Percentiles rank a stretch among this genome's conserved stretches.
These are phyloP conservation scores for Limnodromus scolopaceus DNA, from an alignment of 2,797 vertebrate genomes.

Conservation along the genomic window DNA sequence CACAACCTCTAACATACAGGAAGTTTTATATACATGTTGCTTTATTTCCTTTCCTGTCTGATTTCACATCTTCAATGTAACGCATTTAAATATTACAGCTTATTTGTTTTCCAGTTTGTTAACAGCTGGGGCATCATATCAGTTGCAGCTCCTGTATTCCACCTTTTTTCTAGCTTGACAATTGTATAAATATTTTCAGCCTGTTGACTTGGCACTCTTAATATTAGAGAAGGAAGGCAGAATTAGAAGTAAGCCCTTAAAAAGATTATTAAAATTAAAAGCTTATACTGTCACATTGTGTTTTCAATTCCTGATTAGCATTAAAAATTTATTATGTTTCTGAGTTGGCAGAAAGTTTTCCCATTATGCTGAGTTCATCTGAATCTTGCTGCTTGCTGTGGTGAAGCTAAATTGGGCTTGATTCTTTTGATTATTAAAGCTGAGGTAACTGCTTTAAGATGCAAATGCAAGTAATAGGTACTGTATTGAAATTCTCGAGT, in stretches of 20 bases:
- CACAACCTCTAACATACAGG: not conserved
- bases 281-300: not conserved
- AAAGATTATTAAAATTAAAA: not conserved
- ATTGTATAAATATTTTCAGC: not conserved
- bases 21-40: not conserved
- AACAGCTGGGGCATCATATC: not conserved
- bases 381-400: not conserved
- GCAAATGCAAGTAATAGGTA: not conserved
- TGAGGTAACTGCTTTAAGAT: not conserved
- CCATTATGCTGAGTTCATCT: not conserved
- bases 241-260: not conserved
- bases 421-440: not conserved
- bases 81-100: not conserved
- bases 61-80: not conserved
- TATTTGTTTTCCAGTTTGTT: not conserved
- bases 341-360: not conserved
- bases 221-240: not conserved
- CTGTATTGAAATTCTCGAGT: not conserved
- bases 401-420: not conserved
- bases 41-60: not conserved
- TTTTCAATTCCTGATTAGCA: not conserved
- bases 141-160: not conserved
- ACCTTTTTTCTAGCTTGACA: not conserved
- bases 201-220: not conserved
- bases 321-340: not conserved